phyloP scores from a whole-genome alignment of 1,140 invertebrate genomes.

The Chlorops oryzae region DNA sequence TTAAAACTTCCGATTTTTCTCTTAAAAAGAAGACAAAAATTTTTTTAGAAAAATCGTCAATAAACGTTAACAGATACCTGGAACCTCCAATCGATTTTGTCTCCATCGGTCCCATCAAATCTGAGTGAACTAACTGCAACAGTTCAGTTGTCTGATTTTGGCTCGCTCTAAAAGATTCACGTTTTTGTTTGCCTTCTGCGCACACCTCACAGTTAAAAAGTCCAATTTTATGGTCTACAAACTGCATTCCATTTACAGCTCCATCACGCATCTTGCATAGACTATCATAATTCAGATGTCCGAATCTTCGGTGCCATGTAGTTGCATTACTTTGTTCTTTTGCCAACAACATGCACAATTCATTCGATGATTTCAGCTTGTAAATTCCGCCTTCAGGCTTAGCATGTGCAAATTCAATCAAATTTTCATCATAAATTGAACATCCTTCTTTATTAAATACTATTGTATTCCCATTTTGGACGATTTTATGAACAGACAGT shows the following conservation, averaged over 20 bases:
- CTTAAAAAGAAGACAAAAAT: constrained; percentile 41
- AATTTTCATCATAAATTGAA: neutral
- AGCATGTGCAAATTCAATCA: neutral
- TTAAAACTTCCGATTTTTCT: too few relatives aligned
- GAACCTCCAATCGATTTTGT: constrained; percentile 28
- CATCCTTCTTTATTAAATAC: constrained; percentile 5
- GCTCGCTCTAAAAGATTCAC: neutral
- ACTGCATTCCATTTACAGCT: constrained; percentile 4
- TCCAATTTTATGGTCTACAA: neutral
- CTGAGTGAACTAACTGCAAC: too few relatives aligned
- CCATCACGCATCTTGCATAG: constrained; percentile 7
- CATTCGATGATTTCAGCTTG: neutral
- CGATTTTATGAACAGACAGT: constrained; percentile 8
- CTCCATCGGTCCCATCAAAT: too few relatives aligned
- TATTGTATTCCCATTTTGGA: neutral
- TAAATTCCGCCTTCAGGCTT: constrained; percentile 3
- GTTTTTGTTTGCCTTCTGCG: neutral
- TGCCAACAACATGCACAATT: constrained; percentile 6
- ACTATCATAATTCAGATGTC: constrained; percentile 3
- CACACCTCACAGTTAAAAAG: neutral
- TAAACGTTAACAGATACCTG: constrained; percentile 42
- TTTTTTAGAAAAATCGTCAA: too few relatives aligned
- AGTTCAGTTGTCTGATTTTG: constrained; percentile 5
- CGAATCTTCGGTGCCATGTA: constrained; percentile 14
- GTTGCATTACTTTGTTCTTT: neutral